Percentiles rank a stretch among this genome's conserved stretches.
phyloP scores from a whole-genome alignment of 2,113 vertebrate species.

The Anoura caudifer region DNA sequence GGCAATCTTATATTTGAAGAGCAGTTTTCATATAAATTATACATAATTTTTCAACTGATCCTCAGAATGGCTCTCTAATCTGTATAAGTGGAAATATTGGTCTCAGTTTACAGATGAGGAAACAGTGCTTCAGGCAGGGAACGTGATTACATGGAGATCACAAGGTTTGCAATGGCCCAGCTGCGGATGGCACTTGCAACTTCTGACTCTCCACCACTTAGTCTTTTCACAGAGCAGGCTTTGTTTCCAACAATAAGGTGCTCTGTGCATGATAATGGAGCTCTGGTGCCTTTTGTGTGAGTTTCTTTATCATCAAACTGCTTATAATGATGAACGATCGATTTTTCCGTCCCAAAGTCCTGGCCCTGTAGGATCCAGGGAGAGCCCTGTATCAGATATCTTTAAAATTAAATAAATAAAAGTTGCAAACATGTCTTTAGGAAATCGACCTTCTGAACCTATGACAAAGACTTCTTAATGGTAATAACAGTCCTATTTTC shows the following conservation, averaged over 20 bases:
- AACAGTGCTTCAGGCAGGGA: not conserved
- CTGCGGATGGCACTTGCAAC: not conserved
- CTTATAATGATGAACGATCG: conserved; percentile 7
- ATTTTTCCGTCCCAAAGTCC: conserved; percentile 3
- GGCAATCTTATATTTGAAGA: conserved; percentile 36
- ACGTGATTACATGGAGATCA: not conserved
- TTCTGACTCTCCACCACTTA: not conserved
- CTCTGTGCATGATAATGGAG: not conserved
- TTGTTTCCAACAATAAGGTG: not conserved
- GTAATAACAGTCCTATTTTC: not conserved
- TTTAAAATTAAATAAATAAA: conserved; percentile 33
- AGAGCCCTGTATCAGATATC: not conserved
- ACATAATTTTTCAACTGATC: not conserved
- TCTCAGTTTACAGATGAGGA: not conserved
- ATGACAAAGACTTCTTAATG: not conserved
- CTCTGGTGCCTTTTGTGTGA: not conserved
- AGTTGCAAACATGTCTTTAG: not conserved
- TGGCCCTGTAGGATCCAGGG: not conserved
- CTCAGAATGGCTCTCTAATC: not conserved
- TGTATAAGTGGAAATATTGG: not conserved
- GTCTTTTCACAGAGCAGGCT: not conserved
- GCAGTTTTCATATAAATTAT: conserved; percentile 42
- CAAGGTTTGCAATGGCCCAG: not conserved
- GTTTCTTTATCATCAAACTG: not conserved
- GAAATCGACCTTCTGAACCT: not conserved